Conservation (phyloP, 92 coral and sea anemone genomes). For the Epizoanthus illoricatus region DNA sequence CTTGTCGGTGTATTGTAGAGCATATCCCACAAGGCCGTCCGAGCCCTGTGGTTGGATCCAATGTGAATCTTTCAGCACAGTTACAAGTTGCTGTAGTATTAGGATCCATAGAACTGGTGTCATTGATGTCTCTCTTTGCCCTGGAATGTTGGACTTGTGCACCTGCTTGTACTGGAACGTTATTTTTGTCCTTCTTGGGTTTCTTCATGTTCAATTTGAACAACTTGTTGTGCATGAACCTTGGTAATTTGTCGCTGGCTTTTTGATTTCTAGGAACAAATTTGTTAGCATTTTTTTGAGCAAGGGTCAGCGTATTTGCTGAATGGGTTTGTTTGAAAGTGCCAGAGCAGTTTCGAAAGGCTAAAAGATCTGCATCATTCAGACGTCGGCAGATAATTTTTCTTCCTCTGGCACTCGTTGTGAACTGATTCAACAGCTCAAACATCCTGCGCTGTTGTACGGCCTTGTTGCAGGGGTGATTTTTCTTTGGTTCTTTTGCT, state of each 20-base stretch:
- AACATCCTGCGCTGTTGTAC: neutral
- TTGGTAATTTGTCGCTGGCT: neutral
- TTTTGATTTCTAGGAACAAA: neutral
- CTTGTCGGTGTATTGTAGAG: slow-evolving; percentile 9
- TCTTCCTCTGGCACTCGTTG: neutral
- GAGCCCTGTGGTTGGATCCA: slow-evolving; percentile 4
- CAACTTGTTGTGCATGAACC: neutral
- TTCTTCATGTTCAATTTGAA: neutral
- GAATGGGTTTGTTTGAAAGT: slow-evolving; percentile 7
- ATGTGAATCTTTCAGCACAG: neutral
- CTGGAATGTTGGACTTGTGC: neutral
- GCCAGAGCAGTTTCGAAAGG: slow-evolving; percentile 8
- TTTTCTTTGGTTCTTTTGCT: neutral
- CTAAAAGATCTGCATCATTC: neutral
- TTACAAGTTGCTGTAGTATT: neutral
- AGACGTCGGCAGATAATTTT: neutral
- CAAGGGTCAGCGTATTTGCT: neutral
- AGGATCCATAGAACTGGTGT: too few relatives aligned
- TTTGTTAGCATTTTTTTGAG: neutral
- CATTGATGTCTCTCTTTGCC: neutral
- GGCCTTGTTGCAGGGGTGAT: slow-evolving; percentile 8
- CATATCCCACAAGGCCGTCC: slow-evolving; percentile 31
- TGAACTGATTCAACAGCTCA: neutral
- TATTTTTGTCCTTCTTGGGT: neutral
- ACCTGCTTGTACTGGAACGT: too few relatives aligned